These are phyloP conservation scores for Vanessa cardui DNA, from an alignment of 2,888 invertebrate genomes.

Conservation along the genomic window DNA sequence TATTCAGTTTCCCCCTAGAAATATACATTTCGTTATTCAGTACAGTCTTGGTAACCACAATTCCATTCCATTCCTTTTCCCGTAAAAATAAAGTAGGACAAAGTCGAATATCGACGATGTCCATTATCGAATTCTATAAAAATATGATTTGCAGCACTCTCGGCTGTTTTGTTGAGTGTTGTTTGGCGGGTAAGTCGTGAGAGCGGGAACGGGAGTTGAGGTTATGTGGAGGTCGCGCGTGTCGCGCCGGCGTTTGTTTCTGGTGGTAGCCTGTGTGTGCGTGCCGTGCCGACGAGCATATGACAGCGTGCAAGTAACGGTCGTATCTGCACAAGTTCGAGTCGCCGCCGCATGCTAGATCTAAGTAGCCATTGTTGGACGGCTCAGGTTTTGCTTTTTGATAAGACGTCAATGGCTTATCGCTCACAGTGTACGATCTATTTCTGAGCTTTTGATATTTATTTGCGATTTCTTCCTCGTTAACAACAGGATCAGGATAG, in stretches of 20 bases:
- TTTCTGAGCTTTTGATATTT: constrained; percentile 76
- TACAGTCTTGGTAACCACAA: constrained; percentile 58
- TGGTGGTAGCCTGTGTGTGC: constrained; percentile 77
- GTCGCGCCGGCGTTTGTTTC: constrained; percentile 58
- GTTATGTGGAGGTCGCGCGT: constrained; percentile 51
- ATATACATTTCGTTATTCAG: constrained; percentile 5
- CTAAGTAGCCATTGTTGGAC: constrained; percentile 81
- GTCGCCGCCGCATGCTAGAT: constrained; percentile 83
- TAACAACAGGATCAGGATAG: constrained; percentile 60
- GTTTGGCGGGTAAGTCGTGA: constrained; percentile 62
- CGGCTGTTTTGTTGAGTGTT: constrained; percentile 60
- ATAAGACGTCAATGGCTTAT: constrained; percentile 71
- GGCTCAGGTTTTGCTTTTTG: constrained; percentile 69
- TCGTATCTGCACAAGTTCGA: constrained; percentile 82
- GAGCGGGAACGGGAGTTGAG: constrained; percentile 62
- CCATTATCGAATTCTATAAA: constrained; percentile 70
- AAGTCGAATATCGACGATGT: constrained; percentile 51
- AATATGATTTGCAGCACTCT: constrained; percentile 78
- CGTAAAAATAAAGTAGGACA: constrained; percentile 50
- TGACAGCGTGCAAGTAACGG: constrained; percentile 85
- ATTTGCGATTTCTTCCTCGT: constrained; percentile 66
- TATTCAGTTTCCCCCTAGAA: not conserved
- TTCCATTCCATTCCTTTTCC: constrained; percentile 24
- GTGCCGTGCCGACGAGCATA: constrained; percentile 80
- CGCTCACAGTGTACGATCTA: constrained; percentile 80